Conservation (phyloP, 2,113 vertebrate genomes). For the Chauna torquata region DNA sequence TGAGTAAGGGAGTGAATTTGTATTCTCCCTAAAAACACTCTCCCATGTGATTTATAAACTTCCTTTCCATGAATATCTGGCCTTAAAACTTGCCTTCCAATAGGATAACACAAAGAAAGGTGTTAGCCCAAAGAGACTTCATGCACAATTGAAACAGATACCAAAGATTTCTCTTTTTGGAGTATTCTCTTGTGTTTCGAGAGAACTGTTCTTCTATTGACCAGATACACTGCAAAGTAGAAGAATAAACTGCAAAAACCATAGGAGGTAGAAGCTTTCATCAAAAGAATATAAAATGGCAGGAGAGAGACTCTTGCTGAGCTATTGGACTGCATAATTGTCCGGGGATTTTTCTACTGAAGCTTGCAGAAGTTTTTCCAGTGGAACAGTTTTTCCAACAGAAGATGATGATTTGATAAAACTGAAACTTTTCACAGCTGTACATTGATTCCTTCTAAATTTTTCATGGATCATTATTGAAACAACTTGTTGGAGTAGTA, state of each 20-base stretch:
- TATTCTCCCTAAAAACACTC: neutral
- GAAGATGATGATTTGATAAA: conserved; percentile 50
- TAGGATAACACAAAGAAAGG: neutral
- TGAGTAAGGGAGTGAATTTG: neutral
- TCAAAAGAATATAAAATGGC: conserved; percentile 57
- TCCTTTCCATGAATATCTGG: neutral
- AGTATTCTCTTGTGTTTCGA: conserved; percentile 22
- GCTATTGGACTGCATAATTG: conserved; percentile 49
- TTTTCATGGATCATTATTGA: conserved; percentile 20
- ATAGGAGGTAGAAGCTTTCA: conserved; percentile 42
- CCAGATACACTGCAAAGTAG: neutral
- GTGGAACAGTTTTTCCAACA: conserved; percentile 33
- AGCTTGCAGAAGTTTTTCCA: conserved; percentile 30
- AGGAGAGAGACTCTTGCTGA: conserved; percentile 27
- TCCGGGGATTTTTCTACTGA: conserved; percentile 27
- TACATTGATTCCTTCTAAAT: conserved; percentile 21
- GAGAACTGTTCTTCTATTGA: conserved; percentile 26
- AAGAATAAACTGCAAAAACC: conserved; percentile 29
- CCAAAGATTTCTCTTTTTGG: conserved; percentile 1
- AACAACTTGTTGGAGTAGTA: conserved; percentile 15
- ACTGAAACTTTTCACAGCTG: conserved; percentile 30
- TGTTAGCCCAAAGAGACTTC: neutral
- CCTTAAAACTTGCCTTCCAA: neutral
- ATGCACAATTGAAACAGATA: conserved; percentile 15
- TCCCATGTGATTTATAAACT: neutral